phyloP scores from a whole-genome alignment of 35 echinoderm and acorn worm genomes.

The Amphiura filiformis region DNA sequence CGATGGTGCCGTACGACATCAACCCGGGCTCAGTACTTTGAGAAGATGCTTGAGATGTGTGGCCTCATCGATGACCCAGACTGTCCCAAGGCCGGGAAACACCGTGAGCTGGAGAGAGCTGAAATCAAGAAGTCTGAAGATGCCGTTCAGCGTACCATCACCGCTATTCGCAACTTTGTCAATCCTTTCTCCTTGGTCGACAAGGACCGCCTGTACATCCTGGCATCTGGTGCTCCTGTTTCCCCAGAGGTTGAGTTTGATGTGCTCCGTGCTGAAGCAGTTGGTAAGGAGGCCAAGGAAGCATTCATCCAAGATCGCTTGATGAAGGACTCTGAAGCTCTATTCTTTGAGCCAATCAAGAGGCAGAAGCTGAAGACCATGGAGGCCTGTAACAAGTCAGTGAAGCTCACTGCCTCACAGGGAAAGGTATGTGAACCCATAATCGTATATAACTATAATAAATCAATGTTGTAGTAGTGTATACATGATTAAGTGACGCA shows the following conservation, averaged over 20 bases:
- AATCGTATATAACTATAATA: too few relatives aligned
- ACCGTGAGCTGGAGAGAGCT: conserved; percentile 45
- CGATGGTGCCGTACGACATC: conserved; percentile 51
- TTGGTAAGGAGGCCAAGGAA: conserved; percentile 50
- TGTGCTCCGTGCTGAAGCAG: conserved; percentile 37
- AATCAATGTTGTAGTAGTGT: too few relatives aligned
- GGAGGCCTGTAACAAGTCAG: conserved; percentile 32
- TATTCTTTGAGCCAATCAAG: conserved; percentile 75
- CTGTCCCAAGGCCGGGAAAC: conserved; percentile 34
- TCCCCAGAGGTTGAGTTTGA: conserved; percentile 33
- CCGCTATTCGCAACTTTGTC: conserved; percentile 48
- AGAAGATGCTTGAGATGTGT: conserved; percentile 44
- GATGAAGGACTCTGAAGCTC: neutral
- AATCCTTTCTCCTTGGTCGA: conserved; percentile 56
- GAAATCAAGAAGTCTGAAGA: conserved; percentile 57
- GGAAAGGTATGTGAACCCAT: too few relatives aligned
- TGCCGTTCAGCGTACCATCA: conserved; percentile 27
- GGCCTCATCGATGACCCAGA: conserved; percentile 40
- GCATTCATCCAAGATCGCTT: conserved; percentile 48
- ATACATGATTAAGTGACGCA: neutral
- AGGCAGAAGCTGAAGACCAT: conserved; percentile 51
- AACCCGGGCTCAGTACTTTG: conserved; percentile 46
- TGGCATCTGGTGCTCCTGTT: conserved; percentile 43
- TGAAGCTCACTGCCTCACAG: conserved; percentile 43
- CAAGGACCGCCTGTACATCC: conserved; percentile 19